These are phyloP conservation scores for Adelges cooleyi DNA, from an alignment of 1,140 invertebrate species.

Conservation along the genomic window DNA sequence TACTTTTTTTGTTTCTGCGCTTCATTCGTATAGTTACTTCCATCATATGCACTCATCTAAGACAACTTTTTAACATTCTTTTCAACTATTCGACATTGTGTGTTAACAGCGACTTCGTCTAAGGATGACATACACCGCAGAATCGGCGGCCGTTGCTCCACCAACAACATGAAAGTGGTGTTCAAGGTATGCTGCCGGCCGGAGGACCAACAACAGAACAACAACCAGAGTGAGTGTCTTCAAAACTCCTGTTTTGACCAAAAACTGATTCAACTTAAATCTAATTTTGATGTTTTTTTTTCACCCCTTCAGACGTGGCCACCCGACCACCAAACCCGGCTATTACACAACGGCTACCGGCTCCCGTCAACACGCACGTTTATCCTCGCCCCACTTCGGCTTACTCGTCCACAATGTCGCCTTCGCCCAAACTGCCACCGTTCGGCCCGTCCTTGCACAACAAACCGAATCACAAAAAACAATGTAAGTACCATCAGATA, in stretches of 20 bases:
- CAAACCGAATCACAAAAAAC: conserved; percentile 43
- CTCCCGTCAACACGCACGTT: conserved; percentile 36
- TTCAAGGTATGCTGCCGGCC: conserved; percentile 83
- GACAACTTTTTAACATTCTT: too few relatives aligned
- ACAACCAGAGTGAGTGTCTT: conserved; percentile 38
- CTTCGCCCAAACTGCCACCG: conserved; percentile 37
- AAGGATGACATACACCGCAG: conserved; percentile 80
- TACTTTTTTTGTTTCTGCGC: too few relatives aligned
- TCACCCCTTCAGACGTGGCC: not conserved
- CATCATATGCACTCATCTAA: too few relatives aligned
- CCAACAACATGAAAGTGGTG: conserved; percentile 90
- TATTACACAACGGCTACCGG: conserved; percentile 15
- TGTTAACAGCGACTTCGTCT: conserved; percentile 63
- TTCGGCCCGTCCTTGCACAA: conserved; percentile 26
- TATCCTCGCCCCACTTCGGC: conserved; percentile 30
- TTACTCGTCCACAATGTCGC: conserved; percentile 35
- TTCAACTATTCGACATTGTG: too few relatives aligned
- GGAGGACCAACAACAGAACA: conserved; percentile 35
- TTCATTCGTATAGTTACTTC: too few relatives aligned
- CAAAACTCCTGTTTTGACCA: not conserved
- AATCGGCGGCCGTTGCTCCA: conserved; percentile 78
- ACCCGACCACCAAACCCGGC: conserved; percentile 13
- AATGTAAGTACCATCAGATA: conserved; percentile 35
- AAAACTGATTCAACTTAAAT: too few relatives aligned
- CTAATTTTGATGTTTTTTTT: not conserved